Evolutionary conservation across 2,113 vertebrate genomes (phyloP).

Genomic region (Sitta europaea): DNA sequence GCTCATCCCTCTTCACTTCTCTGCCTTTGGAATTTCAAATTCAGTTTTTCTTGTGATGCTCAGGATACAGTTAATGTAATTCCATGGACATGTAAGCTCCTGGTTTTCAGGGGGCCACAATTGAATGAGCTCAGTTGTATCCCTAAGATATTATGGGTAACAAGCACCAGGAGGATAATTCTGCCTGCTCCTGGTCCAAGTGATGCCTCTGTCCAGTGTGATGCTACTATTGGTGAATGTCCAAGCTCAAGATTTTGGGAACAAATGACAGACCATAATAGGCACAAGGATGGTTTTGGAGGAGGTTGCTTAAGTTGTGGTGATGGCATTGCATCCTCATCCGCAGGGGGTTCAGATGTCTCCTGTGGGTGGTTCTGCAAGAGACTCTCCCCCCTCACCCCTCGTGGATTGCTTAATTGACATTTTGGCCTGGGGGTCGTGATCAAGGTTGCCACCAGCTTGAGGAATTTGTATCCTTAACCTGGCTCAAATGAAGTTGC

Average conservation of each 20-base stretch:
- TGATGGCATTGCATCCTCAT: not conserved
- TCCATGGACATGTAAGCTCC: not conserved
- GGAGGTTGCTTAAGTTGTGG: not conserved
- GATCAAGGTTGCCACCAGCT: not conserved
- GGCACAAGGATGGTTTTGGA: not conserved
- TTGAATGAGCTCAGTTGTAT: not conserved
- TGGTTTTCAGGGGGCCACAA: not conserved
- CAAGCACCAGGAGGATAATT: not conserved
- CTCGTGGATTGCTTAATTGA: not conserved
- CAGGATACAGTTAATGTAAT: not conserved
- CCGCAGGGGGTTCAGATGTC: not conserved
- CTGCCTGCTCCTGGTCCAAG: not conserved
- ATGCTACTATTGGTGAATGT: not conserved
- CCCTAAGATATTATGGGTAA: not conserved
- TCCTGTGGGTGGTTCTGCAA: not conserved
- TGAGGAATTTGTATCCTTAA: not conserved
- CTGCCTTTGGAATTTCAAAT: not conserved
- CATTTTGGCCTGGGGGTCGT: not conserved
- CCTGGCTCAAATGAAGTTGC: not conserved
- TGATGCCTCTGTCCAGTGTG: accelerated
- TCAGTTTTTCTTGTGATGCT: not conserved
- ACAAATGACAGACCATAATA: not conserved
- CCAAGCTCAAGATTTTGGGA: not conserved
- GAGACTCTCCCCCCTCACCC: not conserved
- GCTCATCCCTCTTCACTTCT: not conserved